A percentile compares a stretch with the other conserved stretches of the same genome.
Conservation (phyloP, 2,888 invertebrate genomes). For the Helicoverpa assulta region DNA sequence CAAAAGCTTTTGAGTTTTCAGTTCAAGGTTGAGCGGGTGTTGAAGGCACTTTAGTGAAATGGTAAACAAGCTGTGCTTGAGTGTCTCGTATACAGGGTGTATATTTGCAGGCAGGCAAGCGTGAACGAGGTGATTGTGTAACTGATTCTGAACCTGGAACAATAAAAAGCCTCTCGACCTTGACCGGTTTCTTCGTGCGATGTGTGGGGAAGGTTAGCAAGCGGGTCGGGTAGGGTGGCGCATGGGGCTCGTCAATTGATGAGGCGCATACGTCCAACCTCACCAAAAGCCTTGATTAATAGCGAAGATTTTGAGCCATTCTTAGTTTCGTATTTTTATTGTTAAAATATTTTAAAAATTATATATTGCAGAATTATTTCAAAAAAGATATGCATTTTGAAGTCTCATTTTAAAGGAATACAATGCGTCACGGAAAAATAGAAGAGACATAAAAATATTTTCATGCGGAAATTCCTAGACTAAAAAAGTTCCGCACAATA, state of each 20-base stretch:
- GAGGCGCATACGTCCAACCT: constrained; percentile 2
- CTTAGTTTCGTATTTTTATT: neutral
- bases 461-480: constrained; percentile 15
- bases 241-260: constrained; percentile 13
- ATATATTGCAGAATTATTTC: no score
- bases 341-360: no score
- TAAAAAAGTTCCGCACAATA: constrained; percentile 13
- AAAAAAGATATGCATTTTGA: neutral
- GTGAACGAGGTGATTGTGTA: constrained; percentile 55
- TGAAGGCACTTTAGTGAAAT: constrained; percentile 45
- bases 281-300: constrained; percentile 14
- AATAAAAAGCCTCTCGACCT: constrained; percentile 53
- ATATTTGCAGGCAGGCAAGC: constrained; percentile 52
- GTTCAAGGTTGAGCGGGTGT: constrained; percentile 59
- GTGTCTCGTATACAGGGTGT: constrained; percentile 44
- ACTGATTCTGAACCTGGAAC: constrained; percentile 54
- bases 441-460: constrained; percentile 1
- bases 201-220: constrained; percentile 37
- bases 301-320: constrained; percentile 5
- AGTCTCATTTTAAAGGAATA: neutral
- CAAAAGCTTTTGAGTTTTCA: constrained; percentile 55
- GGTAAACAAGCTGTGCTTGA: constrained; percentile 44
- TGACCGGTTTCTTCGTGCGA: constrained; percentile 44
- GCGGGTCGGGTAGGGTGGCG: constrained; percentile 3
- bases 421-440: neutral